Conservation (phyloP, 1,140 invertebrate species). For the Adoxophyes honmai region DNA sequence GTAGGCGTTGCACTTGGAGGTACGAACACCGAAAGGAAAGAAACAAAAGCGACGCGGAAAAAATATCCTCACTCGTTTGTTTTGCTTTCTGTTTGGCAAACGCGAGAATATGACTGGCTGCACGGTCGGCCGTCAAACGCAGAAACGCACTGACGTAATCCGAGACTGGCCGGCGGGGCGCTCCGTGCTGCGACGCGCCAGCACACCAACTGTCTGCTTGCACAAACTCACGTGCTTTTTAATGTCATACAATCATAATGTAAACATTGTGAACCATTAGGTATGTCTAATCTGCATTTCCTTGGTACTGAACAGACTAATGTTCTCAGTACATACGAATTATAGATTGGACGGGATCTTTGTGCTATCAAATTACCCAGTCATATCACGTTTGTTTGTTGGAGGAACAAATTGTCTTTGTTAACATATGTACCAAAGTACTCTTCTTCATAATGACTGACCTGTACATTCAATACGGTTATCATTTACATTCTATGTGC, state of each 20-base stretch:
- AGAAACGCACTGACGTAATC: slow-evolving; percentile 55
- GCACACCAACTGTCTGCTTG: slow-evolving; percentile 34
- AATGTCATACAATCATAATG: slow-evolving; percentile 32
- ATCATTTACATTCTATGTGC: too few species aligned
- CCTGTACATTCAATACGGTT: too few species aligned
- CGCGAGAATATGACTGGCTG: neutral
- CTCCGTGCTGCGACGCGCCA: slow-evolving; percentile 33
- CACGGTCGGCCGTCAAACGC: too few species aligned
- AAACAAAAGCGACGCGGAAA: neutral
- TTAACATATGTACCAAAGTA: too few species aligned
- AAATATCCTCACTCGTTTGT: neutral
- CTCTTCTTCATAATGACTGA: too few species aligned
- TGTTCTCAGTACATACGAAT: too few species aligned
- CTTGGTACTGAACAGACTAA: neutral
- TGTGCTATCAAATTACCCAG: too few species aligned
- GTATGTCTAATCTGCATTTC: slow-evolving; percentile 1
- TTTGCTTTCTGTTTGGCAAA: slow-evolving; percentile 7
- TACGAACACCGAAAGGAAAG: neutral
- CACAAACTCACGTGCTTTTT: slow-evolving; percentile 50
- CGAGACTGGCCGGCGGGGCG: slow-evolving; percentile 25
- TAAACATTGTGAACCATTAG: slow-evolving; percentile 23
- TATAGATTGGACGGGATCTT: too few species aligned
- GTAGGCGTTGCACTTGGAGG: slow-evolving; percentile 6
- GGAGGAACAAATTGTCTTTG: too few species aligned
- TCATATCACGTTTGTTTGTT: too few species aligned